phyloP scores from a whole-genome alignment of 2,797 vertebrate genomes.

The Spinus olivaceus region DNA sequence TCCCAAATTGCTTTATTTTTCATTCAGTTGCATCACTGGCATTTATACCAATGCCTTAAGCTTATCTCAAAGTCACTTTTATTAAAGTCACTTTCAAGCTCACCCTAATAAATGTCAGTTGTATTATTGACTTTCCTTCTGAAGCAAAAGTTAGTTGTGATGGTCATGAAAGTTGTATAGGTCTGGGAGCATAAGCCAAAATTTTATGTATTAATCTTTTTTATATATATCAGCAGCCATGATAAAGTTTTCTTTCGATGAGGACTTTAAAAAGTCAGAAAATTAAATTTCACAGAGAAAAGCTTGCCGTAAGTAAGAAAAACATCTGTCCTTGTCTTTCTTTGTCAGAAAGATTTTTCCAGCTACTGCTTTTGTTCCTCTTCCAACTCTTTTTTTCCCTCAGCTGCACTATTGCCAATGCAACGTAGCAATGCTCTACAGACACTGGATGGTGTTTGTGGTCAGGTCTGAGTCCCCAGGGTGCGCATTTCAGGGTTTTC shows the following conservation, averaged over 20 bases:
- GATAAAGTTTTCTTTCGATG: not conserved
- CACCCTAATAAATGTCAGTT: not conserved
- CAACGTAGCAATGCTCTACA: not conserved
- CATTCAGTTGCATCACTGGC: not conserved
- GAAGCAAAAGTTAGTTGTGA: constrained; percentile 3
- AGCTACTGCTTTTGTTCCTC: not conserved
- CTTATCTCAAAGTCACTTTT: constrained; percentile 9
- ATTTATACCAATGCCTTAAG: not conserved
- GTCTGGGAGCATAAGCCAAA: not conserved
- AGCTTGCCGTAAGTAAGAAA: not conserved
- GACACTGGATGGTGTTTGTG: not conserved
- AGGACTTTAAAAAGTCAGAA: not conserved
- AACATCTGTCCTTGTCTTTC: not conserved
- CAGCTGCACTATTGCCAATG: not conserved
- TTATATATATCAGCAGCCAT: not conserved
- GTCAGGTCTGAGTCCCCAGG: not conserved
- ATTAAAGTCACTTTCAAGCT: not conserved
- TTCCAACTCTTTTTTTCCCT: not conserved
- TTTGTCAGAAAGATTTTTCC: not conserved
- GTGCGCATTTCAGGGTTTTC: not conserved
- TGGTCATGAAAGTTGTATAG: not conserved
- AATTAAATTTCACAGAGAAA: not conserved
- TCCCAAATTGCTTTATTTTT: not conserved
- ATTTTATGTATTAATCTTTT: not conserved
- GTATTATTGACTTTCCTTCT: not conserved